These are phyloP conservation scores for Naso thynnoides DNA, from an alignment of 2,797 vertebrate species.

Conservation along the genomic window DNA sequence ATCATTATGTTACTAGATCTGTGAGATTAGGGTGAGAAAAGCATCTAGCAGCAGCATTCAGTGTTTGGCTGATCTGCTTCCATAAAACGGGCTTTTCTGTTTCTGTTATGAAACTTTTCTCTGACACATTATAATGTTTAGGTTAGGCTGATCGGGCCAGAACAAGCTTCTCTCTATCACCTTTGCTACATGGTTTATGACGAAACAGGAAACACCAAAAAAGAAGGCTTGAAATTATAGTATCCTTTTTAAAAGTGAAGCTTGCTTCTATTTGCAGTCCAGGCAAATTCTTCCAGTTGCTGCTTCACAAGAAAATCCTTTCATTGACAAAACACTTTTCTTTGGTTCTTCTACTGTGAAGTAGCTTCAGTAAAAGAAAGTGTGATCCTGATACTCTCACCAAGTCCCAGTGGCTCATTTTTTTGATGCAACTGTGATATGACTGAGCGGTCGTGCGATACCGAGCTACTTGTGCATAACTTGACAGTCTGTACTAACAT, in stretches of 20 bases:
- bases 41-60: too few species aligned
- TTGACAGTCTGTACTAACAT: slow-evolving; percentile 8
- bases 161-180: too few species aligned
- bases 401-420: not conserved
- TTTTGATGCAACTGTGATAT: slow-evolving; percentile 4
- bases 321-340: not conserved
- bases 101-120: too few species aligned
- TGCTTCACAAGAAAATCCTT: slow-evolving; percentile 7
- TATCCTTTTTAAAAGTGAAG: fast-evolving
- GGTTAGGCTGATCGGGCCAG: too few species aligned
- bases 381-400: not conserved
- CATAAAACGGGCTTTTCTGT: too few species aligned
- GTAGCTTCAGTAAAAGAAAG: not conserved
- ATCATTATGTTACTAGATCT: too few species aligned
- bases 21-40: too few species aligned
- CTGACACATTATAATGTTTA: too few species aligned
- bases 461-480: not conserved
- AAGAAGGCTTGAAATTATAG: not conserved
- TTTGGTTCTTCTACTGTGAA: slow-evolving; percentile 1
- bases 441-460: not conserved
- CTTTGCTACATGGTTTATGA: too few species aligned
- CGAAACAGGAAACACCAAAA: not conserved
- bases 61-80: too few species aligned
- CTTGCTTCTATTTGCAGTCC: not conserved
- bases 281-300: not conserved